Conservation (phyloP, 2,888 invertebrate species). For the Metalampra italica region DNA sequence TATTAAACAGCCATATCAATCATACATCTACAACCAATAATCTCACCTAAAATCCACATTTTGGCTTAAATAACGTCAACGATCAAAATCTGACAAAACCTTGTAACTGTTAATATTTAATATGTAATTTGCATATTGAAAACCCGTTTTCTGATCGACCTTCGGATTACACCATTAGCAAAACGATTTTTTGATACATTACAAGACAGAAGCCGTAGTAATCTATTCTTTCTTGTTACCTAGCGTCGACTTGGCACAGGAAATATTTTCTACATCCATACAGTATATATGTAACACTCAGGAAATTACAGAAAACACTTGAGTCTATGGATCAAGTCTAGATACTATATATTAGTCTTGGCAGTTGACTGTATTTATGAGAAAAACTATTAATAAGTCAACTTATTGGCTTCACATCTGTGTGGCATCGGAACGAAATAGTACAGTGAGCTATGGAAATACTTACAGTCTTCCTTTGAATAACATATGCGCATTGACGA, state of each 20-base stretch:
- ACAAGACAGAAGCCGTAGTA: not conserved
- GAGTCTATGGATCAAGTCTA: constrained; percentile 13
- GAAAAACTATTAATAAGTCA: too few species aligned
- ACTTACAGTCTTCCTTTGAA: too few species aligned
- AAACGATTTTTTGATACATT: constrained; percentile 4
- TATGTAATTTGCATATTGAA: not conserved
- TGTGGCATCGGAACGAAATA: too few species aligned
- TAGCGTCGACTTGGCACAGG: constrained; percentile 33
- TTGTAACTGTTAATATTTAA: too few species aligned
- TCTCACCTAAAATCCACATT: too few species aligned
- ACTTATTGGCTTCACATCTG: too few species aligned
- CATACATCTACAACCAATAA: too few species aligned
- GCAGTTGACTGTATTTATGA: not conserved
- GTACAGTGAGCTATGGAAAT: too few species aligned
- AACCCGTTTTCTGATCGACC: constrained; percentile 2
- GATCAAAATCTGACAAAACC: too few species aligned
- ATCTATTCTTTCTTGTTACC: constrained; percentile 21
- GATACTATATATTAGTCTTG: not conserved
- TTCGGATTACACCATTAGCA: not conserved
- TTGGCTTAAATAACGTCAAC: too few species aligned
- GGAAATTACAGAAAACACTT: constrained; percentile 14
- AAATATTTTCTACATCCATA: constrained; percentile 28
- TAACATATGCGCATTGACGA: too few species aligned
- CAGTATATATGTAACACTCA: constrained; percentile 14
- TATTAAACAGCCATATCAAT: constrained; percentile 34